Conservation (phyloP, 2,888 invertebrate genomes). For the Amphipyra berbera region DNA sequence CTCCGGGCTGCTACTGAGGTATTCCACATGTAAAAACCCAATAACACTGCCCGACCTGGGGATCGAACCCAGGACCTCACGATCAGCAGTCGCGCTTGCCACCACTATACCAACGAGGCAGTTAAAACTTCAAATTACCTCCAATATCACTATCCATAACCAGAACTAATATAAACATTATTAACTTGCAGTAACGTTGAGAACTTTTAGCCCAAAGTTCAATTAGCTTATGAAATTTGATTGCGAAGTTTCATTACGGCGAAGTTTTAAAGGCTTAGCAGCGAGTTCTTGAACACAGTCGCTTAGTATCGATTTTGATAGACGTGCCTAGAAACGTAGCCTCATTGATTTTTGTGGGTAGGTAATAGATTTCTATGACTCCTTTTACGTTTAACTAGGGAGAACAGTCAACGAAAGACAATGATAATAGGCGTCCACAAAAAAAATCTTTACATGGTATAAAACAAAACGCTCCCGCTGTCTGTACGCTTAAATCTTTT, state of each 20-base stretch:
- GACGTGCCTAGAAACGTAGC: constrained; percentile 18
- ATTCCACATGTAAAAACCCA: too few species aligned
- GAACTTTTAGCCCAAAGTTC: constrained; percentile 78
- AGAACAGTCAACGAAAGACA: too few species aligned
- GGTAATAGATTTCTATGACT: constrained; percentile 26
- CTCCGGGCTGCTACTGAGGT: too few species aligned
- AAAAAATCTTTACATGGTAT: too few species aligned
- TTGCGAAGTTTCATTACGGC: constrained; percentile 75
- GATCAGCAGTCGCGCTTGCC: too few species aligned
- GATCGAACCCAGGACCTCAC: too few species aligned
- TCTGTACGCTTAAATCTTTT: too few species aligned
- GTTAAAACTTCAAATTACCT: not conserved
- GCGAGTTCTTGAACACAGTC: constrained; percentile 40
- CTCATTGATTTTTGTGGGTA: constrained; percentile 48
- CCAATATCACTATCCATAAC: constrained; percentile 14
- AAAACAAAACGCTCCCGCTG: too few species aligned
- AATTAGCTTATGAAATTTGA: constrained; percentile 85
- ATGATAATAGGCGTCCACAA: too few species aligned
- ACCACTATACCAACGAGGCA: too few species aligned
- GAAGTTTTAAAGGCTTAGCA: constrained; percentile 79
- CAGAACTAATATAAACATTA: constrained; percentile 49
- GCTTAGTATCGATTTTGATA: constrained; percentile 52
- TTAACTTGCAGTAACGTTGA: constrained; percentile 59
- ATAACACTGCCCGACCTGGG: too few species aligned
- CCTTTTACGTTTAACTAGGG: constrained; percentile 23